A percentile compares a stretch with the other conserved stretches of the same genome.
phyloP scores from a whole-genome alignment of 2,888 invertebrate species.

The Drosophila koepferae region DNA sequence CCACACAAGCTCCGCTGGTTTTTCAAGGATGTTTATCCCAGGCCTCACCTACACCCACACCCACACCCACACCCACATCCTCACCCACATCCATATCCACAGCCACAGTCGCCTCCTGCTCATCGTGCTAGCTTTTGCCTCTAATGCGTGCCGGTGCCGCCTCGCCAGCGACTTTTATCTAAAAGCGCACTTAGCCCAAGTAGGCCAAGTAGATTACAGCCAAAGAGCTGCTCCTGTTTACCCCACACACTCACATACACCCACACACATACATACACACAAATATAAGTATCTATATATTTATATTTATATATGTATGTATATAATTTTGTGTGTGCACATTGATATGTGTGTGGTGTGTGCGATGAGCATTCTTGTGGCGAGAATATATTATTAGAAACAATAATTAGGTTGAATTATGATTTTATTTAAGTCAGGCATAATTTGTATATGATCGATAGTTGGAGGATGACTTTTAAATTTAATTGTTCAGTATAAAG shows the following conservation, averaged over 20 bases:
- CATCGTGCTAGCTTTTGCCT: constrained; percentile 28
- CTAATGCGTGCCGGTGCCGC: constrained; percentile 66
- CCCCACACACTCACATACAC: neutral
- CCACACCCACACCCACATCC: neutral
- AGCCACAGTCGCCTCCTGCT: neutral
- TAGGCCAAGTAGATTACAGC: constrained; percentile 78
- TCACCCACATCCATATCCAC: neutral
- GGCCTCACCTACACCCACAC: neutral
- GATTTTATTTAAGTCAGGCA: constrained; percentile 13
- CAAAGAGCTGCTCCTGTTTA: constrained; percentile 56
- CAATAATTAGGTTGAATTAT: constrained; percentile 38
- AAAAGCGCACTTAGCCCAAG: constrained; percentile 80
- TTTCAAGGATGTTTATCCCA: constrained; percentile 59
- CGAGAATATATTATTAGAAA: constrained; percentile 10
- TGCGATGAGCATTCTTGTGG: constrained; percentile 4
- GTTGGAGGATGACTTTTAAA: neutral
- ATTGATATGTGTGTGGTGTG: constrained; percentile 5
- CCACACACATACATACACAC: constrained; percentile 9
- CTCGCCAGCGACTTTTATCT: constrained; percentile 76
- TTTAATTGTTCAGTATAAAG: neutral
- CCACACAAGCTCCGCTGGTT: constrained; percentile 44
- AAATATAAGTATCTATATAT: constrained; percentile 2
- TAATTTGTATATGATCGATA: neutral
- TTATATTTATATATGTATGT: neutral
- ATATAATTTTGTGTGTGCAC: neutral